Base-by-base conservation (phyloP, 1,140 invertebrate species). In the Aphelenchoides besseyi region DNA sequence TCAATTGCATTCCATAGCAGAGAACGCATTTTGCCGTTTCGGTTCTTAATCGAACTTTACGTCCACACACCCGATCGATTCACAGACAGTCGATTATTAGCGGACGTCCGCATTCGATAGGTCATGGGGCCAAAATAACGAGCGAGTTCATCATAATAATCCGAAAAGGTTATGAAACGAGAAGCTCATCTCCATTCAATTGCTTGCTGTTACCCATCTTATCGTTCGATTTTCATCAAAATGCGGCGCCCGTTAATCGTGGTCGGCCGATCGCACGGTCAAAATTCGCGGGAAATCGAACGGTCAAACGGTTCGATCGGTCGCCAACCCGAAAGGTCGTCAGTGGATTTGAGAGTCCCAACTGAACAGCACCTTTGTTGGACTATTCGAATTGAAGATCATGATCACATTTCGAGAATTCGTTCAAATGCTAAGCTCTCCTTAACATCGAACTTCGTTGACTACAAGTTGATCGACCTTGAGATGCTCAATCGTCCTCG, bases 21-120 rank as follows among this genome's bases (percentile, higher is more conserved):
- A n/a, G n/a, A n/a, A n/a, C n/a, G n/a, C n/a, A n/a, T n/a, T n/a
- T n/a, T n/a, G n/a, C n/a, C n/a, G n/a, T n/a, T n/a, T n/a, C n/a
- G n/a, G n/a, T n/a, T n/a, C n/a, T n/a, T n/a, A n/a, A n/a, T n/a
- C n/a, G n/a, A n/a, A n/a, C n/a, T n/a, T n/a, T n/a, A n/a, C n/a
- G n/a, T n/a, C n/a, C n/a, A n/a, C n/a, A n/a, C n/a, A n/a, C n/a
- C n/a, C n/a, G n/a, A n/a, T n/a, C n/a, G n/a, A n/a, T n/a, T n/a
- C n/a, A n/a, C n/a, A n/a, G n/a, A n/a, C n/a, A 48, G 41, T 48
- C 41, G 41, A 48, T 48, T 48, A 48, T 48, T 48, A 48, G 41
- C 41, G 41, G 41, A 48, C 41, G 41, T 48, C 41, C 41, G 12
- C 41, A n/a, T n/a, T n/a, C n/a, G n/a, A n/a, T n/a, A n/a, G 12